Evolutionary conservation across 2,888 invertebrate species (phyloP), one percentile per base, ranked within the genome.

Genomic region (Scotopteryx bipunctaria): DNA sequence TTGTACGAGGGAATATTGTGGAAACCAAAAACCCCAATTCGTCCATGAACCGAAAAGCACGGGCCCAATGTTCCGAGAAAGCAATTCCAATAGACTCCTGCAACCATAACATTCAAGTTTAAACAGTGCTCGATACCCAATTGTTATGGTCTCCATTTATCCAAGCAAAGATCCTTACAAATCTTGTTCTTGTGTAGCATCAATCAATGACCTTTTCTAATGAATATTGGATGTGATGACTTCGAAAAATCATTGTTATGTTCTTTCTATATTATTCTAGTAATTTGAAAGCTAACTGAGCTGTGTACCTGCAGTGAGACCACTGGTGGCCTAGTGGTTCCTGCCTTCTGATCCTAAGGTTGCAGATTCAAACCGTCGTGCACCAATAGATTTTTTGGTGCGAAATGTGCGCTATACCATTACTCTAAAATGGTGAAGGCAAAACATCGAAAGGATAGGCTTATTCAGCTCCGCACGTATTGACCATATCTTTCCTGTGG

Each of bases 161-260:
- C 78, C 73, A 63, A 57, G 59, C 58, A 59, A 57, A 56, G 70
- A 76, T 78, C 76, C 74, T 70, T 71, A 86, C 81, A 85, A 86
- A 86, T 86, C 86, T 82, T 81, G 68, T 75, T 79, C 73, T 72
- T 25, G 25, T 61, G 66, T 69, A 73, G 76, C 75, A 83, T 83
- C 78, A 73, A 83, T 81, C 73, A 63, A 64, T 60, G 73, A 73
- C 70, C 64, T 67, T 71, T 59, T 53, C 47, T 61, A 61, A 70
- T 83, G 79, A 83, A 84, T 83, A 79, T 61, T 64, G 65, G 63
- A 69, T 67, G 64, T 66, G 64, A 69, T 68, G 19, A 19, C 29
- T 37, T 42, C 2, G 32, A 31, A 21, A 42, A 32, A 51, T 31
- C 13, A 45, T 41, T 40, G 21, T 2, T 16, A 11, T 13, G 16